These are phyloP conservation scores for Kryphioiulus occultus DNA, from an alignment of 2,888 invertebrate species.

Conservation along the genomic window DNA sequence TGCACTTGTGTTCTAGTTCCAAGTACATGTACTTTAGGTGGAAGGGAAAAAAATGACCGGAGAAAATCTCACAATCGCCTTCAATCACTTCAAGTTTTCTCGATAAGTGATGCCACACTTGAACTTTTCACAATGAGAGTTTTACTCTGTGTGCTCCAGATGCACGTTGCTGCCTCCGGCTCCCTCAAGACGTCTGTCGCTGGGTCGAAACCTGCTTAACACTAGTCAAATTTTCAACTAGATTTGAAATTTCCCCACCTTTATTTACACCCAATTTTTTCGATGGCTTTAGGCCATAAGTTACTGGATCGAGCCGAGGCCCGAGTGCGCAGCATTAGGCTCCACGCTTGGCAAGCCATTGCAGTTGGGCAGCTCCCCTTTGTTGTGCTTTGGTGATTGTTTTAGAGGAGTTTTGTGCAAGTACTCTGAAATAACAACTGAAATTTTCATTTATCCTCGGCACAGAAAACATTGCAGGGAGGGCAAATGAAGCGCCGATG, in stretches of 20 bases:
- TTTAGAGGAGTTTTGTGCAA: not conserved
- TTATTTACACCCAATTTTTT: not conserved
- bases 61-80: too few species aligned
- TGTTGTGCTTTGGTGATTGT: not conserved
- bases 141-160: not conserved
- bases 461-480: not conserved
- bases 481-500: not conserved
- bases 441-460: not conserved
- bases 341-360: not conserved
- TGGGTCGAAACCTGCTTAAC: not conserved
- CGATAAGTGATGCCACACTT: not conserved
- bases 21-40: too few species aligned
- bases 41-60: too few species aligned
- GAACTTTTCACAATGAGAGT: not conserved
- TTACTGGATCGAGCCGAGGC: slow-evolving; percentile 1
- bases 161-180: not conserved
- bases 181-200: not conserved
- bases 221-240: not conserved
- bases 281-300: not conserved
- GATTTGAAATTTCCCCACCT: not conserved
- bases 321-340: not conserved
- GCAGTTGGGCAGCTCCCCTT: not conserved
- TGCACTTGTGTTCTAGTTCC: too few species aligned
- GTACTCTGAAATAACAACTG: slow-evolving; percentile 19
- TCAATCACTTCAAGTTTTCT: too few species aligned